Conservation (phyloP, 2,797 vertebrate genomes). For the Merluccius polli region DNA sequence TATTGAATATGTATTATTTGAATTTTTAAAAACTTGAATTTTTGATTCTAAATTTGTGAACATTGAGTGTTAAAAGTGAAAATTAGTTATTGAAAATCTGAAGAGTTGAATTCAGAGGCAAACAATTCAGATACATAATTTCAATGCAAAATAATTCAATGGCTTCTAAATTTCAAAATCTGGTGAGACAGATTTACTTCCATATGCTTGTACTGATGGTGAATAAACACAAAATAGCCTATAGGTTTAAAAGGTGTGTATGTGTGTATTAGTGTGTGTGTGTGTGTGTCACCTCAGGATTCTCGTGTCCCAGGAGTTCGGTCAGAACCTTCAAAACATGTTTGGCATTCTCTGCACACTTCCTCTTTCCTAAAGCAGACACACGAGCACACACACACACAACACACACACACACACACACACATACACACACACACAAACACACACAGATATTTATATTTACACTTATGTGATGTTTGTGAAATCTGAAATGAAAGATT, state of each 20-base stretch:
- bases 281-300: conserved; percentile 80
- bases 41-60: too few species aligned
- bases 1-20: too few species aligned
- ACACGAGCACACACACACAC: conserved; percentile 11
- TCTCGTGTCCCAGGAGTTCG: conserved; percentile 92
- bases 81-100: too few species aligned
- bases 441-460: neutral
- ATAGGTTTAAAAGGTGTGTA: neutral
- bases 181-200: too few species aligned
- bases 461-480: neutral
- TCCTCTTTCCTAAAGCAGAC: conserved; percentile 80
- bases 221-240: neutral
- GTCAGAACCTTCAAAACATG: conserved; percentile 87
- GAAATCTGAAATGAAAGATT: neutral
- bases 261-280: conserved; percentile 1
- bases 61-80: too few species aligned
- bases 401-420: conserved; percentile 10
- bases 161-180: too few species aligned
- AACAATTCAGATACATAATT: too few species aligned
- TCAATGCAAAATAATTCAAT: too few species aligned
- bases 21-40: too few species aligned
- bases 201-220: neutral
- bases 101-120: too few species aligned
- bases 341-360: conserved; percentile 82
- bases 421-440: conserved; percentile 15